Percentiles rank a stretch among this genome's conserved stretches.
These are phyloP conservation scores for Chrysopa pallens DNA, from an alignment of 1,140 invertebrate species.

Conservation along the genomic window DNA sequence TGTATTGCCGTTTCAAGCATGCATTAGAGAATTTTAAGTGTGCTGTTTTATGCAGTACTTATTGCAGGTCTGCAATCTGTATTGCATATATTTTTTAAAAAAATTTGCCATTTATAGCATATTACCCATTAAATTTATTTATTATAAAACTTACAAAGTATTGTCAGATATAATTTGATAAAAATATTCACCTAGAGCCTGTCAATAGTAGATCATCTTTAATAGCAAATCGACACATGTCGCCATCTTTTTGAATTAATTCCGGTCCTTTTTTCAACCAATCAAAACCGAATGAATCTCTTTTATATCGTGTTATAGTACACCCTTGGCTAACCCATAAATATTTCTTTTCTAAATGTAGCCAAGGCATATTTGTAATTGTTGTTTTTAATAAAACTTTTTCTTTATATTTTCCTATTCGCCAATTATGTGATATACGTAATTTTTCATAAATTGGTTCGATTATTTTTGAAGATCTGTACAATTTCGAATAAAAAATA, in stretches of 20 bases:
- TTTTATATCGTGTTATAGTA: conserved; percentile 9
- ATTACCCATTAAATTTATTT: background rate
- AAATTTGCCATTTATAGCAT: background rate
- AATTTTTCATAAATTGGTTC: conserved; percentile 8
- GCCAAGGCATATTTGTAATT: conserved; percentile 11
- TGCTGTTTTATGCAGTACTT: background rate
- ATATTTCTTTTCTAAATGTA: conserved; percentile 9
- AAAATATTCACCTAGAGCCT: conserved; percentile 10
- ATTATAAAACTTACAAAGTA: background rate
- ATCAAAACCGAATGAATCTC: conserved; percentile 6
- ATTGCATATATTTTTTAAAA: background rate
- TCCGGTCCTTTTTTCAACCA: conserved; percentile 3
- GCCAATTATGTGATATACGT: conserved; percentile 14
- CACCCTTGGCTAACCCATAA: conserved; percentile 12
- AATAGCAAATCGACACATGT: conserved; percentile 11
- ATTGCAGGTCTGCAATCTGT: background rate
- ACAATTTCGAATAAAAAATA: background rate
- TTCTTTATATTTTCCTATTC: conserved; percentile 10
- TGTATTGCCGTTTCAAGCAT: background rate
- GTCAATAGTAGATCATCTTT: conserved; percentile 9
- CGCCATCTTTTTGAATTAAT: conserved; percentile 4
- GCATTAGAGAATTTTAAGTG: background rate
- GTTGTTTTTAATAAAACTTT: conserved; percentile 7
- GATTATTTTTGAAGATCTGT: conserved; percentile 9
- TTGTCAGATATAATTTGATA: background rate